Evolutionary conservation across 2,113 vertebrate genomes (phyloP), one percentile per base, ranked within the genome.

Genomic region (Talpa occidentalis): DNA sequence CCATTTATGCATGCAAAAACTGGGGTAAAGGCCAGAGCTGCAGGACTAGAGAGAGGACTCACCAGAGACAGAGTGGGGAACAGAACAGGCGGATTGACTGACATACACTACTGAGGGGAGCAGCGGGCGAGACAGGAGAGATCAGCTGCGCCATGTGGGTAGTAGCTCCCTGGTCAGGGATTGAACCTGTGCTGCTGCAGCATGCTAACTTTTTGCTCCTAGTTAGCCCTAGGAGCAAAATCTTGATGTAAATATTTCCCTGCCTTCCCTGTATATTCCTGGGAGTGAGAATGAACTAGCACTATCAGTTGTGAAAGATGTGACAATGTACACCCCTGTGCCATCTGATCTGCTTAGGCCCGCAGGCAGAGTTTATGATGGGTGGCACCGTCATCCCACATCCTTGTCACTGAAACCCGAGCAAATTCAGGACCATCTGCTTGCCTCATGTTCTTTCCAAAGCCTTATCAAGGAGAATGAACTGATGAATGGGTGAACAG

Each of bases 231-330:
- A n/a, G n/a, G n/a, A n/a, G n/a, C n/a, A n/a, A n/a, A n/a, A n/a
- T 0, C 3, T n/a, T 35, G 11, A 19, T 37, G 35, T n/a, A 32
- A 47, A 49, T 64, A 15, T 56, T 56, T 2, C 32, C 12, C 52
- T 15, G 9, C 15, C 3, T 47, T 30, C 3, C 9, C 42, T 44
- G 7, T 11, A 22, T 11, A 24, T 54, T 54, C 1, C 0, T 15
- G 3, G 30, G 30, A n/a, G 24, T 40, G 52, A 64, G n/a, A 19
- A 14, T 32, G 6, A 16, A 30, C 49, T 35, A 22, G 1, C 17
- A 1, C 24, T 22, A 14, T 35, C 1, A 0, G 4, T n/a, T 5
- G 24, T 0, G 12, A 67, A 67, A 10, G 17, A 24, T 28, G 7
- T 16, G 12, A 11, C 19, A 14, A 7, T 16, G 28, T 54, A 22